phyloP scores from a whole-genome alignment of 2,797 vertebrate genomes.

The Ambastaia sidthimunki region DNA sequence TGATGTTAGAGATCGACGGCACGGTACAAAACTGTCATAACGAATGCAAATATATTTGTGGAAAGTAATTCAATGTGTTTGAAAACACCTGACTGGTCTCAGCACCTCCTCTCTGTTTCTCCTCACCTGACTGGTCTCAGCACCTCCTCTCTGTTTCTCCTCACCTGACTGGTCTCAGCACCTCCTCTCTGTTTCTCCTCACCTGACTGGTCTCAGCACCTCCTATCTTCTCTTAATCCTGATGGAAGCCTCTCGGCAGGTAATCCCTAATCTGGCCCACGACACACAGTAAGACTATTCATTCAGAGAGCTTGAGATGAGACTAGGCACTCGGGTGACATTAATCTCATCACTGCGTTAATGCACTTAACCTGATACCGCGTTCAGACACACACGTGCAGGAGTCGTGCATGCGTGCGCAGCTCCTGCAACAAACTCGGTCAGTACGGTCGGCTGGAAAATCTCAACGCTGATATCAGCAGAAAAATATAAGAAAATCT shows the following conservation, averaged over 20 bases:
- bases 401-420: constrained; percentile 21
- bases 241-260: constrained; percentile 73
- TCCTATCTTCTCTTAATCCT: constrained; percentile 73
- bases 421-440: background rate
- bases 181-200: background rate
- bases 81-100: too few relatives aligned
- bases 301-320: constrained; percentile 76
- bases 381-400: background rate
- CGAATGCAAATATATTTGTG: too few relatives aligned
- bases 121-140: constrained; percentile 17
- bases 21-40: background rate
- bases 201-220: constrained; percentile 68
- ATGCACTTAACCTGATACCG: constrained; percentile 49
- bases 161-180: constrained; percentile 17
- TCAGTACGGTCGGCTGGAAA: background rate
- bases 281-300: constrained; percentile 83
- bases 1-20: background rate
- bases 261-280: constrained; percentile 76
- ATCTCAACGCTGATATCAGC: too few relatives aligned
- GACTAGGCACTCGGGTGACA: constrained; percentile 80
- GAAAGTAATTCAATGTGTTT: too few relatives aligned
- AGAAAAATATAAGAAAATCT: too few relatives aligned
- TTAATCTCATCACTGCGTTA: constrained; percentile 75
- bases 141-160: background rate
- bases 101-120: background rate